These are phyloP conservation scores for Neoitamus cyanurus DNA, from an alignment of 2,888 invertebrate genomes.

Conservation along the genomic window DNA sequence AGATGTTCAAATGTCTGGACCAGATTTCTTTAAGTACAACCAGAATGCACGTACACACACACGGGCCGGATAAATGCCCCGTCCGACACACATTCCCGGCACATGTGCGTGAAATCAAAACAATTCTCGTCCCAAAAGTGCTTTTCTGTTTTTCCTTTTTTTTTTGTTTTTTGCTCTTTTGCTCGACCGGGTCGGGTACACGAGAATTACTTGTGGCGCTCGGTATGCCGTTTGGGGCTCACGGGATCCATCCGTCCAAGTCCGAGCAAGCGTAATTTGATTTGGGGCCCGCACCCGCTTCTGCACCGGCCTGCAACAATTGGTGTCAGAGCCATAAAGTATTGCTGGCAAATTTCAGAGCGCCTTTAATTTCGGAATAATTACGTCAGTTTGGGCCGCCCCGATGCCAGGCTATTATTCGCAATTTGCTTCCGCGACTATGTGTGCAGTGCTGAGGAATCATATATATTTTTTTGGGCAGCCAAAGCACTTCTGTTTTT, in stretches of 20 bases:
- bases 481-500: too few species aligned
- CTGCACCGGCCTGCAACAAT: neutral
- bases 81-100: slow-evolving; percentile 5
- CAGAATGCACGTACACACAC: neutral
- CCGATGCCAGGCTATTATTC: neutral
- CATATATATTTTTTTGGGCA: too few species aligned
- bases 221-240: neutral
- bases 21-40: slow-evolving; percentile 39
- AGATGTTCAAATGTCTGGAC: slow-evolving; percentile 37
- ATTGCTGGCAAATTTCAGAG: neutral
- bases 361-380: neutral
- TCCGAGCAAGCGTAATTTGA: neutral
- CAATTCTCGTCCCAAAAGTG: neutral
- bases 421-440: too few species aligned
- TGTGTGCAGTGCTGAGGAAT: too few species aligned
- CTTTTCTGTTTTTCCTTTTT: neutral
- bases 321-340: neutral
- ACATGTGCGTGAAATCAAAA: slow-evolving; percentile 36
- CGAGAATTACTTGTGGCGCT: neutral
- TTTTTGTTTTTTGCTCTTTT: neutral
- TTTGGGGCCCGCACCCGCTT: neutral
- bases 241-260: neutral
- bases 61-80: neutral
- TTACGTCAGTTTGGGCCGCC: neutral
- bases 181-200: neutral